Base-by-base conservation (phyloP, 2,797 vertebrate genomes). In the Pseudomugil gertrudae region DNA sequence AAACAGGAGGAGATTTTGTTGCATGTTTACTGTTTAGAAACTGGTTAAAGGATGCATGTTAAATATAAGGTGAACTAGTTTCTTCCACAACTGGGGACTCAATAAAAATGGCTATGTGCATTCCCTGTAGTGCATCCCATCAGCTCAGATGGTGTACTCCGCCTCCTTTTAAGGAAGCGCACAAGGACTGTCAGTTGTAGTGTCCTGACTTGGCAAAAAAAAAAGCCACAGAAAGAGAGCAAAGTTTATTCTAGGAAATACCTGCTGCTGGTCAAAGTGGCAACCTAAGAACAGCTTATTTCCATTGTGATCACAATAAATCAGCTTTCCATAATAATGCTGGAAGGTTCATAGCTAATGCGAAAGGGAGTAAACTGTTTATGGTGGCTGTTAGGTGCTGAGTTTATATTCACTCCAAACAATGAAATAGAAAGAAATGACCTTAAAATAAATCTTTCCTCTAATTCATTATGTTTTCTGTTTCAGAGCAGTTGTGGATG, bases 131-230 rank as follows among this genome's bases (percentile, higher is more conserved):
- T 55, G 58, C 74, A 84, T 87, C 84, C 69, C 79, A 61, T 79
- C 69, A 64, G 61, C 78, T 75, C 66, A 60, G 75, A 77, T 55
- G 78, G 63, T 64, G 83, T 43, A 59, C 61, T 82, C 2, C 5
- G 75, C 77, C 81, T 92, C 91, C 93, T 91, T 93, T 90, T 93
- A 92, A 87, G 91, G 92, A 90, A 92, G 85, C 67, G 65, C 83
- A 76, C 81, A 80, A 74, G 50, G 85, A 56, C 53, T 81, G 81
- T 86, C 87, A 69, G 85, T 84, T 79, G 77, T 69, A 65, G 79
- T 68, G 83, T 87, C 86, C 73, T 74, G 58, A 84, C 86, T 90
- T 89, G 81, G 79, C 74, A 80, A 78, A 53, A 69, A 80, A 78
- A 53, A 75, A 70, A 79, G 69, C 83, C 63, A 59, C 64, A 65